These are phyloP conservation scores for Enteromius thamalakanensis DNA, from an alignment of 2,797 vertebrate species.

Conservation along the genomic window DNA sequence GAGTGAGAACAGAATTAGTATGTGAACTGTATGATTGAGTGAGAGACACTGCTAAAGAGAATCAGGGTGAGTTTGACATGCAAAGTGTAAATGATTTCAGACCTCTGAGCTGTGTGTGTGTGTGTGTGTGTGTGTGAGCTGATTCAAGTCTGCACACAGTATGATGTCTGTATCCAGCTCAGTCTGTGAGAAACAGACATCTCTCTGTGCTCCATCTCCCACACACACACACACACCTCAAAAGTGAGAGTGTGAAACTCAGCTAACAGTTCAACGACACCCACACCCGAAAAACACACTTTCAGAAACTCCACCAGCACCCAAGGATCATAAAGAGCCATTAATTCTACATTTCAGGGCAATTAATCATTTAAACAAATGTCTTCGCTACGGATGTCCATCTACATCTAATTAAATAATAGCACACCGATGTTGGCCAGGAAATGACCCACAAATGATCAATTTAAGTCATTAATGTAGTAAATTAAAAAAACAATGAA, in stretches of 20 bases:
- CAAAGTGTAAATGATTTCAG: too few relatives aligned
- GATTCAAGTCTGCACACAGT: constrained; percentile 16
- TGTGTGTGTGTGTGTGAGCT: neutral
- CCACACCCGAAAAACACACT: neutral
- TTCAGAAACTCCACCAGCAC: neutral
- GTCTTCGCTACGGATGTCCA: too few relatives aligned
- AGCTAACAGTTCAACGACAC: neutral
- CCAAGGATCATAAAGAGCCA: neutral
- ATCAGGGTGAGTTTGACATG: neutral
- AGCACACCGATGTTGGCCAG: too few relatives aligned
- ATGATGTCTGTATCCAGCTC: constrained; percentile 23
- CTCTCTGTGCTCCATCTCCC: neutral
- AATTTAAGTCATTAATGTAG: too few relatives aligned
- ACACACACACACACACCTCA: constrained; percentile 15
- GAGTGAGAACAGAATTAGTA: neutral
- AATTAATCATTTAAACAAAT: too few relatives aligned
- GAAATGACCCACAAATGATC: too few relatives aligned
- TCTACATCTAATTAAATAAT: too few relatives aligned
- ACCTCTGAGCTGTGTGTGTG: neutral
- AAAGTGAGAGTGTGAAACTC: neutral
- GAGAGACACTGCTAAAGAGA: neutral
- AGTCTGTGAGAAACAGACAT: neutral
- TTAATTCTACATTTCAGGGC: too few relatives aligned
- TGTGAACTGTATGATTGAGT: neutral
- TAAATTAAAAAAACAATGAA: too few relatives aligned